These are phyloP conservation scores for Microtus oregoni DNA, from an alignment of 2,113 vertebrate genomes.

Conservation along the genomic window DNA sequence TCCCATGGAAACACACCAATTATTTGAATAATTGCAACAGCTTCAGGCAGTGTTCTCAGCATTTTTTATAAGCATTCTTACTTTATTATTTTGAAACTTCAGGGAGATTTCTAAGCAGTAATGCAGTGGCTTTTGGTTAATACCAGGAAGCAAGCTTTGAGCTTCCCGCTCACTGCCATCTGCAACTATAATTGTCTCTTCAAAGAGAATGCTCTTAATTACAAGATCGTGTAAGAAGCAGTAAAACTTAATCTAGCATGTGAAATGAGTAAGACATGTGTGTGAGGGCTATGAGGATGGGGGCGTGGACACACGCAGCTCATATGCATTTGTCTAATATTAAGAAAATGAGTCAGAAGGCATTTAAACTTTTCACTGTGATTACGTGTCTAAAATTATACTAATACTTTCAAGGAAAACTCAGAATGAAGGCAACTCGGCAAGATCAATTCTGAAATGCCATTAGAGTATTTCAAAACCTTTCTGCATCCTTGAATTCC, in stretches of 20 bases:
- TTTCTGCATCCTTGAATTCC: too few relatives aligned
- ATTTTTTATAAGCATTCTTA: conserved; percentile 72
- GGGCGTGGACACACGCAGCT: neutral
- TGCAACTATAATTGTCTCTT: conserved; percentile 72
- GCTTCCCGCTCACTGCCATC: conserved; percentile 41
- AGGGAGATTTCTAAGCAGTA: conserved; percentile 63
- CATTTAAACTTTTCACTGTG: conserved; percentile 51
- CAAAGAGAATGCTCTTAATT: conserved; percentile 73
- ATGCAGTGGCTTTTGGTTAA: conserved; percentile 69
- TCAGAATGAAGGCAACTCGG: neutral
- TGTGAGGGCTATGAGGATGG: neutral
- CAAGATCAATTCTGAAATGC: conserved; percentile 27
- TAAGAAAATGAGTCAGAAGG: conserved; percentile 53
- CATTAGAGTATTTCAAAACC: neutral
- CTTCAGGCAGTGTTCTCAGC: conserved; percentile 43
- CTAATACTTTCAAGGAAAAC: conserved; percentile 39
- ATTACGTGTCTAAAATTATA: conserved; percentile 1
- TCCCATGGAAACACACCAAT: neutral
- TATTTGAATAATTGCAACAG: conserved; percentile 50
- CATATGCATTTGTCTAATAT: conserved; percentile 38
- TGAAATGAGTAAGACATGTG: conserved; percentile 51
- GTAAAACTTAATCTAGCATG: conserved; percentile 54
- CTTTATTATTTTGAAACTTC: conserved; percentile 76
- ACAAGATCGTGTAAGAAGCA: conserved; percentile 58
- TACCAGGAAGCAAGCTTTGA: conserved; percentile 58